Percentiles rank a stretch among this genome's conserved stretches.
These are phyloP conservation scores for Perca fluviatilis DNA, from an alignment of 2,113 vertebrate genomes.

Conservation along the genomic window DNA sequence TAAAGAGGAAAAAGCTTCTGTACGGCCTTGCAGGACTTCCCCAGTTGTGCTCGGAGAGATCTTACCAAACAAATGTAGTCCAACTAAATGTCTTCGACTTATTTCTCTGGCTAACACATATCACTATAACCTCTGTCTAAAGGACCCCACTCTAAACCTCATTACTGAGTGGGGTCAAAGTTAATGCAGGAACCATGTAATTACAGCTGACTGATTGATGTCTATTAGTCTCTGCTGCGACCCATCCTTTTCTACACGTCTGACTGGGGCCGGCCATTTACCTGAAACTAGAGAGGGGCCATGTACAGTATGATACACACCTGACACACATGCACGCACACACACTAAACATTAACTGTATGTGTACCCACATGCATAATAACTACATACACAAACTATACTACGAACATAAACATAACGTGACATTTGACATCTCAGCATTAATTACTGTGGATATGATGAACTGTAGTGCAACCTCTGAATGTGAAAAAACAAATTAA, in stretches of 20 bases:
- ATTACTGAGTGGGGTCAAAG: not conserved
- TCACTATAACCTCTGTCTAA: slow-evolving; percentile 19
- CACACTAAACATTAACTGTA: not conserved
- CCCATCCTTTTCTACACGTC: not conserved
- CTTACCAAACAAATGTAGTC: not conserved
- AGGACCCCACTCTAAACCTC: not conserved
- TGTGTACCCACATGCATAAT: slow-evolving; percentile 1
- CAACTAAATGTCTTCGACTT: not conserved
- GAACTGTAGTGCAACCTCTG: not conserved
- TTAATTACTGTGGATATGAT: slow-evolving; percentile 24
- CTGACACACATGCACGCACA: not conserved
- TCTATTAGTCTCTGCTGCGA: not conserved
- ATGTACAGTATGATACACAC: slow-evolving; percentile 8
- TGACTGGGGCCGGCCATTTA: not conserved
- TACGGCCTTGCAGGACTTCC: not conserved
- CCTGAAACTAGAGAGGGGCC: not conserved
- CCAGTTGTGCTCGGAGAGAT: not conserved
- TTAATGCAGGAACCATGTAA: slow-evolving; percentile 20
- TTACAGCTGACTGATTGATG: slow-evolving; percentile 6
- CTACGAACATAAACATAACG: slow-evolving; percentile 10
- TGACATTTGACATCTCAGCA: slow-evolving; percentile 13
- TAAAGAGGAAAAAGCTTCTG: not conserved
- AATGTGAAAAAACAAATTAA: slow-evolving; percentile 10
- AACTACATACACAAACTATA: not conserved
- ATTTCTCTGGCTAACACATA: not conserved